Base-by-base conservation (phyloP, 2,797 vertebrate species). In the Petrocephalus sullivani region DNA sequence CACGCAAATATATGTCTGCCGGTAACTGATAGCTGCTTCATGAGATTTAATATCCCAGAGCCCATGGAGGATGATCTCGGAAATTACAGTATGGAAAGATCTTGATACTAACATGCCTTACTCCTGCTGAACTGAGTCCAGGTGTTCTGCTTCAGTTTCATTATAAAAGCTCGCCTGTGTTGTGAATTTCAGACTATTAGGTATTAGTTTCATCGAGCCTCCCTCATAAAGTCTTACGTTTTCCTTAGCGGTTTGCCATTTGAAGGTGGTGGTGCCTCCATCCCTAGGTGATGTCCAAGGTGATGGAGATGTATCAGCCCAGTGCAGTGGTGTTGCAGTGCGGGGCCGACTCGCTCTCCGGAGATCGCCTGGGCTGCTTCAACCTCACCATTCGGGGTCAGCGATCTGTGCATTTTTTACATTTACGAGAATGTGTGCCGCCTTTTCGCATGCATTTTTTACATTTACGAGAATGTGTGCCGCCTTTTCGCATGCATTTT, bases 271-370 rank as follows among this genome's bases (percentile, higher is more conserved):
- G 14, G 14, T 78, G 0, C 19, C 37, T 88, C 51, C 46, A 33
- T 16, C 16, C 28, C 7, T n/a, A 97, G 96, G 96, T 97, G 84
- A 97, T 97, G 94, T 95, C 96, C 75, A 97, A 97, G 93, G 96
- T 97, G 89, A 97, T 97, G 96, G 96, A 97, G 93, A 97, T 97
- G 96, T 97, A 97, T 88, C 96, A 97, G 19, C 96, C 96, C 14
- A 97, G 96, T 91, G 96, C 96, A 21, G 96, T 97, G 89, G 96
- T 96, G 3, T 91, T 97, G 23, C 96, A 97, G 87, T 97, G 96
- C 90, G 96, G 96, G 83, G 96, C 96, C 0, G 96, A 97, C 93
- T 97, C 96, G 0, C 92, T 97, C 0, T 97, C 96, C 87, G 96
- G 96, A 21, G 96, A 97, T 87, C 94, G 96, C 28, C 95, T 97